Evolutionary conservation across 2,113 vertebrate genomes (phyloP).

Genomic region (Ceyx melanurus): DNA sequence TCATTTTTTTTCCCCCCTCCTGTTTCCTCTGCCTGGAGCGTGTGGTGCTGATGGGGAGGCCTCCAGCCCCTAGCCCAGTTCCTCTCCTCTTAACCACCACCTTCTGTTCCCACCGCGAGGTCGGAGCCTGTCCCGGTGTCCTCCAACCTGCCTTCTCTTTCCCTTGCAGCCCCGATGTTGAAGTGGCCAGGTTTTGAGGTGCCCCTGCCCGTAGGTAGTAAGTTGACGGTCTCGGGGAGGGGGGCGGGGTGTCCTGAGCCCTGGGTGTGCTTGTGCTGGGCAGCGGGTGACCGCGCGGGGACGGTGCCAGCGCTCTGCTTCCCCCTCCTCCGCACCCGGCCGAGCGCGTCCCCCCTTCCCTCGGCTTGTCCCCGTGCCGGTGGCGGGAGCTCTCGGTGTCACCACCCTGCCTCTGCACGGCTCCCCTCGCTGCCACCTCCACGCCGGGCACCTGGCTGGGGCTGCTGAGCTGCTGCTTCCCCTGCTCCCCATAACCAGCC

Average conservation of each 20-base stretch:
- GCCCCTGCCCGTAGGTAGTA: slow-evolving; percentile 85
- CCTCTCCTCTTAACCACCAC: neutral
- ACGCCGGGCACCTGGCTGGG: neutral
- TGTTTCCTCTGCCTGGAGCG: neutral
- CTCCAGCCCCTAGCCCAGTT: neutral
- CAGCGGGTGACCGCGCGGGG: neutral
- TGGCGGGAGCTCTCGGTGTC: neutral
- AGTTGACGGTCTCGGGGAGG: slow-evolving; percentile 80
- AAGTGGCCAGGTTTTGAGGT: slow-evolving; percentile 89
- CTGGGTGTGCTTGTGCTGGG: slow-evolving; percentile 23
- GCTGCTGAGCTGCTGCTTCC: neutral
- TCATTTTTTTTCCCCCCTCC: neutral
- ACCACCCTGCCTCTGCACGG: neutral
- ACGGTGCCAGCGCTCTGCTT: slow-evolving; percentile 25
- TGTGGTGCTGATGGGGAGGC: neutral
- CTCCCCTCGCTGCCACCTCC: neutral
- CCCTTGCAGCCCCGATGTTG: slow-evolving; percentile 88
- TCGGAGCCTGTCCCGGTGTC: neutral
- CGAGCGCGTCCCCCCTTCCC: neutral
- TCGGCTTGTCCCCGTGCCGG: neutral
- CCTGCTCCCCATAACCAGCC: neutral
- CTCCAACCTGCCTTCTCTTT: slow-evolving; percentile 79
- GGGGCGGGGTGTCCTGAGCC: slow-evolving; percentile 5
- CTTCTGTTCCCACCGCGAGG: neutral
- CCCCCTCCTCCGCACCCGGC: neutral